Evolutionary conservation across 2,113 vertebrate species (phyloP).

Genomic region (Charina bottae): DNA sequence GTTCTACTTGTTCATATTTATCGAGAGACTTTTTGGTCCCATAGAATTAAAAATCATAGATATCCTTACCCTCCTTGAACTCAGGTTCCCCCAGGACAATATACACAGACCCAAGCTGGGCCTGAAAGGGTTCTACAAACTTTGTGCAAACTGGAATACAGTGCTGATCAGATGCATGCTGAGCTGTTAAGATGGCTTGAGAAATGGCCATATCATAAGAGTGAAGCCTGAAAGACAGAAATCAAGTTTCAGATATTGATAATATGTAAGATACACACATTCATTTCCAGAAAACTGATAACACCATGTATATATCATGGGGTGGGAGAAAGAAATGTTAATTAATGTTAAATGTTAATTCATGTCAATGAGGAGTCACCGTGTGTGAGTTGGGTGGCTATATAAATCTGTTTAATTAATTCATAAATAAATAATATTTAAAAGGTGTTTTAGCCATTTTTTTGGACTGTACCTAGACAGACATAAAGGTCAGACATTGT

Average conservation of each 20-base stretch:
- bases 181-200: constrained; percentile 73
- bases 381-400: too few relatives aligned
- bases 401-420: too few relatives aligned
- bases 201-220: constrained; percentile 80
- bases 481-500: neutral
- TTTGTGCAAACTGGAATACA: constrained; percentile 76
- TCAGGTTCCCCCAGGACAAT: constrained; percentile 87
- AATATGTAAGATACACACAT: neutral
- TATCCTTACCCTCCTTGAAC: constrained; percentile 76
- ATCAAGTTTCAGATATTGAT: neutral
- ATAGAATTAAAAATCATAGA: accelerated
- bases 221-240: constrained; percentile 74
- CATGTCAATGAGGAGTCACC: too few relatives aligned
- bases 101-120: constrained; percentile 84
- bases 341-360: neutral
- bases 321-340: neutral
- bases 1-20: neutral
- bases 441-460: neutral
- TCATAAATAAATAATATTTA: neutral
- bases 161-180: constrained; percentile 77
- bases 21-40: neutral
- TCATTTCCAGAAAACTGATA: neutral
- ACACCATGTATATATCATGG: neutral
- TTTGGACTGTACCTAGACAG: neutral
- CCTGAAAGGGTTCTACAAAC: constrained; percentile 90